Evolutionary conservation across 2,113 vertebrate species (phyloP).

Genomic region (Panthera tigris): DNA sequence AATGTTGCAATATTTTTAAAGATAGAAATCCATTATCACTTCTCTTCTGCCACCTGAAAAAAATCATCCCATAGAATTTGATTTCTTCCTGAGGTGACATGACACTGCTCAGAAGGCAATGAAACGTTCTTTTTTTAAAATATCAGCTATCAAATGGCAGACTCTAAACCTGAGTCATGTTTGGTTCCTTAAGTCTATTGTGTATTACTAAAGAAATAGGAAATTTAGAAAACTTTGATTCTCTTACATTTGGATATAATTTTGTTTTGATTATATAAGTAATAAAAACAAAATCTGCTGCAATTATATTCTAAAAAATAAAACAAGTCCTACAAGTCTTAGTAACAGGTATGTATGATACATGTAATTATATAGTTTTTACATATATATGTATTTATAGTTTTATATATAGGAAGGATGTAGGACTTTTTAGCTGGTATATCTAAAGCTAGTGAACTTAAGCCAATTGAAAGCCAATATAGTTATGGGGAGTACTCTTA

Average conservation of each 20-base stretch:
- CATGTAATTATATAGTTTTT: not conserved
- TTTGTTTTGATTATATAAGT: not conserved
- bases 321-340: not conserved
- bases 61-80: not conserved
- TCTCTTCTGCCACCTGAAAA: slow-evolving; percentile 13
- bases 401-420: not conserved
- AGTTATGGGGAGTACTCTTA: not conserved
- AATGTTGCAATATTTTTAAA: slow-evolving; percentile 16
- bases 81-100: not conserved
- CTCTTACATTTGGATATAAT: not conserved
- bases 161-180: not conserved
- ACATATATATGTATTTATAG: not conserved
- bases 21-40: not conserved
- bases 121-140: not conserved
- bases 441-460: not conserved
- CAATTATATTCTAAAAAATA: not conserved
- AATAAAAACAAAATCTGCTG: not conserved
- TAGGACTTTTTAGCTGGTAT: not conserved
- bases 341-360: not conserved
- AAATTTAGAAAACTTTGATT: not conserved
- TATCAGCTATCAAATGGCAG: not conserved
- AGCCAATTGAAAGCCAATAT: not conserved
- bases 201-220: not conserved
- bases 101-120: not conserved
- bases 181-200: not conserved